Evolutionary conservation across 2,113 vertebrate genomes (phyloP).

Genomic region (Coturnix japonica): DNA sequence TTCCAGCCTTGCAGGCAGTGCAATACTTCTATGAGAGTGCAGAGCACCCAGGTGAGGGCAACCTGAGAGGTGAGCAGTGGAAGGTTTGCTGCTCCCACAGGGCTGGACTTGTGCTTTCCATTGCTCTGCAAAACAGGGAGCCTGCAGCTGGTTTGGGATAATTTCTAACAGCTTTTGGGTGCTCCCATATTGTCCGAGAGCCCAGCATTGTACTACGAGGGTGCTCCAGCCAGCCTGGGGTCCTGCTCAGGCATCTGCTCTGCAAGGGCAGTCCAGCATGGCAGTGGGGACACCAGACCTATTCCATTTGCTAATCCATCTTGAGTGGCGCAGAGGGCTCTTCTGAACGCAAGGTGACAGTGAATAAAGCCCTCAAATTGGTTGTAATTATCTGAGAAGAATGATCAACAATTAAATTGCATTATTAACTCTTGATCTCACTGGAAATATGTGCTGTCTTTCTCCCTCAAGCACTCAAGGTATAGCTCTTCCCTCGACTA

Average conservation of each 20-base stretch:
- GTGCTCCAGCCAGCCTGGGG: neutral
- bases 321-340: neutral
- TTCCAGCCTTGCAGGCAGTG: neutral
- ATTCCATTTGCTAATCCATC: neutral
- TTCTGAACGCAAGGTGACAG: neutral
- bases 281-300: fast-evolving
- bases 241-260: neutral
- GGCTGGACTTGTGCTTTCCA: neutral
- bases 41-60: neutral
- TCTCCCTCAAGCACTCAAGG: constrained; percentile 25
- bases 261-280: neutral
- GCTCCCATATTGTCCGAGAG: neutral
- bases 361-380: neutral
- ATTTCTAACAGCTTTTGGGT: neutral
- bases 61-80: neutral
- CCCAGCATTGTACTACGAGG: fast-evolving
- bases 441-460: constrained; percentile 32
- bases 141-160: neutral
- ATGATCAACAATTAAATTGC: constrained; percentile 55
- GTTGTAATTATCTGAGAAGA: constrained; percentile 51
- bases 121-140: neutral
- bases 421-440: constrained; percentile 57
- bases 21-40: neutral
- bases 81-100: neutral
- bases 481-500: constrained; percentile 46